Percentiles rank a stretch among this genome's conserved stretches.
Evolutionary conservation across 2,113 vertebrate genomes (phyloP).

Genomic region (Polypterus bichir): DNA sequence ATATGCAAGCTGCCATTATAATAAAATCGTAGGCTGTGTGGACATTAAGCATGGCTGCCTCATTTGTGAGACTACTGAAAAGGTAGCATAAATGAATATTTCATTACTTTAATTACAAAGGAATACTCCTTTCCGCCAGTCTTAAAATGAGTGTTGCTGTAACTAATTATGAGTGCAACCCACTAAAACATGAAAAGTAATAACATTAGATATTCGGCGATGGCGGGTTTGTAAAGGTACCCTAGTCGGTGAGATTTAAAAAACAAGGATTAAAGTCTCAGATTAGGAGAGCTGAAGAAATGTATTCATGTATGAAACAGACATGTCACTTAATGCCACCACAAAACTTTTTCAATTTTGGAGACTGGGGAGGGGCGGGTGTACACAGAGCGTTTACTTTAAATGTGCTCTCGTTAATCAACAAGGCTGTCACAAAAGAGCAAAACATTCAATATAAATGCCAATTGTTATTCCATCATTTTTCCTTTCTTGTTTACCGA

Average conservation of each 20-base stretch:
- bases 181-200: slow-evolving; percentile 83
- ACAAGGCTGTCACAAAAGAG: too few species aligned
- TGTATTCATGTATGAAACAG: background rate
- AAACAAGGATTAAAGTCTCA: slow-evolving; percentile 1
- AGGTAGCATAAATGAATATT: slow-evolving; percentile 99
- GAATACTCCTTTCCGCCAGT: slow-evolving; percentile 91
- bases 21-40: slow-evolving; percentile 87
- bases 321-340: too few species aligned
- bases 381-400: too few species aligned
- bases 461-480: too few species aligned
- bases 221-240: slow-evolving; percentile 66
- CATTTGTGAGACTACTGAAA: slow-evolving; percentile 95
- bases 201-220: slow-evolving; percentile 80
- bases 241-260: slow-evolving; percentile 32
- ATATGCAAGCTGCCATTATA: slow-evolving; percentile 93
- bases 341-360: too few species aligned
- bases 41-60: slow-evolving; percentile 92
- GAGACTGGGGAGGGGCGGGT: too few species aligned
- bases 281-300: background rate
- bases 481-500: too few species aligned
- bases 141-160: slow-evolving; percentile 91
- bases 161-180: slow-evolving; percentile 88
- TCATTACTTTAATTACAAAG: slow-evolving; percentile 98
- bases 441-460: too few species aligned
- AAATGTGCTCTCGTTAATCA: too few species aligned